Evolutionary conservation across 1,140 invertebrate genomes (phyloP), one percentile per base, ranked within the genome.

Genomic region (Eriosoma lanigerum): DNA sequence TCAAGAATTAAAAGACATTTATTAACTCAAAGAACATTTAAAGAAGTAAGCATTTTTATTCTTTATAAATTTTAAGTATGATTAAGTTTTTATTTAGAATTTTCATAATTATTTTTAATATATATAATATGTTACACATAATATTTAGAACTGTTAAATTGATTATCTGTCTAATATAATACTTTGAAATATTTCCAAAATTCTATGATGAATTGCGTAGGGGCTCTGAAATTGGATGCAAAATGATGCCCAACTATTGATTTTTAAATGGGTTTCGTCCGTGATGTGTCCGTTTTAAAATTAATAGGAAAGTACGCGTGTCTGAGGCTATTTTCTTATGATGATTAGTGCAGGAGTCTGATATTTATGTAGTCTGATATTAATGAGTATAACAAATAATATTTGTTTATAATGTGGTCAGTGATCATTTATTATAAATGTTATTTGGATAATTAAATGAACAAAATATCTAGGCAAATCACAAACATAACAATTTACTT

Each of bases 1-100:
- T 99, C 98, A 0, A 92, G 98, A 84, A 99, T 99, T 83, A 99
- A 99, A 86, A 94, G 98, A 91, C 98, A 99, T 88, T 88, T 99
- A 83, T 88, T 99, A 0, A 99, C 98, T 0, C 97, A 99, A 86
- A 90, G 98, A 87, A 95, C 96, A 46, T 99, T 99, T 85, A 98
- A 98, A 88, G 97, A 99, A 90, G 95, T 94, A 32, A 52, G 24
- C 52, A 12, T 12, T n/a, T 50, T 10, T 29, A 21, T 54, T 32
- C 29, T 32, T 19, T 26, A 21, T 21, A n/a, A n/a, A n/a, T n/a
- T n/a, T n/a, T n/a, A n/a, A n/a, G n/a, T n/a, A n/a, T n/a, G n/a
- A n/a, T n/a, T n/a, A n/a, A n/a, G n/a, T n/a, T n/a, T n/a, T n/a
- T n/a, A n/a, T n/a, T n/a, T n/a, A n/a, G n/a, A n/a, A n/a, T n/a